Evolutionary conservation across 2,888 invertebrate species (phyloP), one percentile per base, ranked within the genome.

Genomic region (Zeuzera pyrina): DNA sequence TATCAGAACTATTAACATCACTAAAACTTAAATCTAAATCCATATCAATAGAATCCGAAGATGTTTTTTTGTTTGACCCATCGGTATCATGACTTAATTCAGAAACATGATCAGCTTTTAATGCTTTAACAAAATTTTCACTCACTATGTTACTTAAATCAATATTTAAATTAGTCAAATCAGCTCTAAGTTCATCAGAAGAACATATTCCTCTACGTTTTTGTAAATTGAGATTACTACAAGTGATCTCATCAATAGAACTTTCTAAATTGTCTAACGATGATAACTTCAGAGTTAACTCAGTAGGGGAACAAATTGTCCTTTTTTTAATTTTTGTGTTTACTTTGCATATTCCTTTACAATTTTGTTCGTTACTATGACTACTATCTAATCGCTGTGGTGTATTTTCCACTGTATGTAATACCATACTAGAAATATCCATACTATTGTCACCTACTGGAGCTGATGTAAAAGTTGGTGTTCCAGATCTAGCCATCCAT

Each of bases 171-270:
- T 74, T 71, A 10, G 63, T 62, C 30, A 79, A 62, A 42, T 73
- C 70, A 29, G 78, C 66, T 44, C 73, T 71, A 10, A 86, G 52
- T 40, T 85, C 85, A 47, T 79, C 85, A 8, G 86, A 76, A 1
- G 86, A 85, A 52, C 85, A 87, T 45, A 87, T 86, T 4, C 85
- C 87, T 33, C 86, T 67, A 2, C 87, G 74, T 57, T 86, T 87
- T 47, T 85, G 83, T 25, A 79, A 61, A 40, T 77, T 78, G 23
- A 84, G 45, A 39, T 67, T 78, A 36, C 64, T 69, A 1, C 74
- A 59, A 12, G 79, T 78, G 25, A 84, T 72, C 58, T 78, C 76
- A 42, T 81, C 78, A 33, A 81, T 74, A 4, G 81, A 78, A 38
- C 78, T 78, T 52, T 79, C 83, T 39, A 77, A 48, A 42, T 64